phyloP scores from a whole-genome alignment of 1,140 invertebrate genomes.

The Mercenaria mercenaria region DNA sequence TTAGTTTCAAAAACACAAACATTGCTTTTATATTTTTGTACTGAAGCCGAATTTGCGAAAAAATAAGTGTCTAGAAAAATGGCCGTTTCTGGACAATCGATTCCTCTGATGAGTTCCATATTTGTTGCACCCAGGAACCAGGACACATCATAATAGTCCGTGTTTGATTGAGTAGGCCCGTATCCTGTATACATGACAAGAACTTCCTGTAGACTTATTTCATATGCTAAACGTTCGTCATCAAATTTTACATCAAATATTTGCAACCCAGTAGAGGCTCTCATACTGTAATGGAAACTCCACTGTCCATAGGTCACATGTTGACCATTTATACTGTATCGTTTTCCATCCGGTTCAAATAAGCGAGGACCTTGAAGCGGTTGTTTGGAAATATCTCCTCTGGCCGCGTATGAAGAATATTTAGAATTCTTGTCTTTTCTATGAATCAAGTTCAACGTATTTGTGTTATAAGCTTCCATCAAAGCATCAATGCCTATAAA shows the following conservation, averaged over 20 bases:
- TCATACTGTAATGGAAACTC: constrained; percentile 78
- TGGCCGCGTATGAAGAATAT: constrained; percentile 75
- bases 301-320: constrained; percentile 79
- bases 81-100: constrained; percentile 81
- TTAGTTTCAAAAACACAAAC: constrained; percentile 84
- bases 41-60: constrained; percentile 68
- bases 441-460: constrained; percentile 62
- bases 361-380: constrained; percentile 75
- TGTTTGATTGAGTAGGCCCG: constrained; percentile 69
- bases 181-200: constrained; percentile 80
- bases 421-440: constrained; percentile 47
- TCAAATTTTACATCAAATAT: constrained; percentile 80
- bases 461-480: constrained; percentile 66
- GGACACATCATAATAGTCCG: constrained; percentile 76
- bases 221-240: constrained; percentile 80
- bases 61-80: constrained; percentile 75
- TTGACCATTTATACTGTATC: constrained; percentile 77
- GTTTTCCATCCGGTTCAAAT: constrained; percentile 78
- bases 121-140: constrained; percentile 76
- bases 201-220: constrained; percentile 81
- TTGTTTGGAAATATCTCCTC: constrained; percentile 62
- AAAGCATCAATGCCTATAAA: constrained; percentile 75
- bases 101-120: constrained; percentile 77
- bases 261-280: constrained; percentile 77
- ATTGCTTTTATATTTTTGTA: constrained; percentile 72